phyloP scores from a whole-genome alignment of 2,113 vertebrate genomes.

The Cephalopterus ornatus region DNA sequence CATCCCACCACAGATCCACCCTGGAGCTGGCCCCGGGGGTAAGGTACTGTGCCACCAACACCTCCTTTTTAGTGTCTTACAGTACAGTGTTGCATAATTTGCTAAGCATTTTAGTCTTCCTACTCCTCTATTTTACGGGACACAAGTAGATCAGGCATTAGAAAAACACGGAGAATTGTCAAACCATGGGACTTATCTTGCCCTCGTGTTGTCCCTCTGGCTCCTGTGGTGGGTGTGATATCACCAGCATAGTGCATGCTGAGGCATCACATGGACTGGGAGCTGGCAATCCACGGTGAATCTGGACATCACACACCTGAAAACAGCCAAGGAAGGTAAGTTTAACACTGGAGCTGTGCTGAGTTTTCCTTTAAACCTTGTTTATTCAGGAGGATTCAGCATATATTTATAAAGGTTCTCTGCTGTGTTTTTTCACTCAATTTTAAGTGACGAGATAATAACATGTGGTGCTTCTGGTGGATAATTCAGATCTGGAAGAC shows the following conservation, averaged over 20 bases:
- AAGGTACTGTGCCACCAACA: constrained; percentile 63
- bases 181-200: constrained; percentile 35
- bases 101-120: constrained; percentile 34
- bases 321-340: constrained; percentile 57
- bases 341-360: constrained; percentile 21
- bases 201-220: constrained; percentile 32
- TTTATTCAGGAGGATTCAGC: constrained; percentile 40
- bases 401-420: constrained; percentile 9
- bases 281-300: constrained; percentile 66
- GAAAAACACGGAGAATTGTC: neutral
- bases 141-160: constrained; percentile 27
- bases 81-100: constrained; percentile 14
- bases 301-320: constrained; percentile 70
- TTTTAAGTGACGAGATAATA: constrained; percentile 1
- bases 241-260: constrained; percentile 55
- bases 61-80: constrained; percentile 62
- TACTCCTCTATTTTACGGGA: constrained; percentile 33
- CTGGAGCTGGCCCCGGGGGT: constrained; percentile 57
- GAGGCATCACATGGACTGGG: constrained; percentile 53
- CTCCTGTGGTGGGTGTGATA: constrained; percentile 58
- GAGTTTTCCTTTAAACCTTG: constrained; percentile 33
- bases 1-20: constrained; percentile 53
- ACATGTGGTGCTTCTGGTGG: neutral
- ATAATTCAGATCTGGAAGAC: constrained; percentile 3
- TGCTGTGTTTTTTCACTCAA: neutral